Percentiles rank a stretch among this genome's conserved stretches.
Evolutionary conservation across 2,113 vertebrate genomes (phyloP).

Genomic region (Tragulus kanchil): DNA sequence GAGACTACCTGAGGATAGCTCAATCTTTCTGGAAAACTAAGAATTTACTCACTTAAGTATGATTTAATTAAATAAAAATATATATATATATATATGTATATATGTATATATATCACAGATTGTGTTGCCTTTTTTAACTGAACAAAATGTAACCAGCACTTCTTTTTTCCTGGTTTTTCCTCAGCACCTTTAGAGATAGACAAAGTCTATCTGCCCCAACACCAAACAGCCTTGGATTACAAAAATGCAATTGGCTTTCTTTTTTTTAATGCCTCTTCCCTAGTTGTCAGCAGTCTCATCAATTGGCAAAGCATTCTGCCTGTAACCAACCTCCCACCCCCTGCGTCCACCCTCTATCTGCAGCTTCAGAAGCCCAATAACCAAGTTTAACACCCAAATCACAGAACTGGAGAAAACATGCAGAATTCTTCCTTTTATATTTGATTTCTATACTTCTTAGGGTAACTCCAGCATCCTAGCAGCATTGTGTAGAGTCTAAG

Average conservation of each 20-base stretch:
- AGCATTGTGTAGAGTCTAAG: not conserved
- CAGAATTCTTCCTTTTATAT: not conserved
- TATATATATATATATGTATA: too few relatives aligned
- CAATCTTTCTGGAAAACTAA: constrained; percentile 57
- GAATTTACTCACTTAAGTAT: constrained; percentile 38
- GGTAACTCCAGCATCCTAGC: not conserved
- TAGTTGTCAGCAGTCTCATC: not conserved
- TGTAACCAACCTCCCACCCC: not conserved
- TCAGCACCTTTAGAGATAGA: constrained; percentile 28
- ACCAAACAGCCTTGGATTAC: not conserved
- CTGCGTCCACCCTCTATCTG: not conserved
- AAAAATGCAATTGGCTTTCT: not conserved
- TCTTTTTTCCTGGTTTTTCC: constrained; percentile 58
- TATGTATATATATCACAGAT: constrained; percentile 42
- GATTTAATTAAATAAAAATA: too few relatives aligned
- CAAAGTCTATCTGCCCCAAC: not conserved
- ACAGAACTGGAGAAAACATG: not conserved
- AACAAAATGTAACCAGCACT: constrained; percentile 67
- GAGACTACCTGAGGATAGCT: constrained; percentile 51
- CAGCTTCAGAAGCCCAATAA: not conserved
- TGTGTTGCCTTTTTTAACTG: constrained; percentile 56
- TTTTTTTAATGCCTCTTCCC: not conserved
- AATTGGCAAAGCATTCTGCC: not conserved
- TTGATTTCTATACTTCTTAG: not conserved
- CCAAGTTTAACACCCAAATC: not conserved